A percentile compares a stretch with the other conserved stretches of the same genome.
Evolutionary conservation across 1,140 invertebrate genomes (phyloP).

Genomic region (Papilio aristodemus): DNA sequence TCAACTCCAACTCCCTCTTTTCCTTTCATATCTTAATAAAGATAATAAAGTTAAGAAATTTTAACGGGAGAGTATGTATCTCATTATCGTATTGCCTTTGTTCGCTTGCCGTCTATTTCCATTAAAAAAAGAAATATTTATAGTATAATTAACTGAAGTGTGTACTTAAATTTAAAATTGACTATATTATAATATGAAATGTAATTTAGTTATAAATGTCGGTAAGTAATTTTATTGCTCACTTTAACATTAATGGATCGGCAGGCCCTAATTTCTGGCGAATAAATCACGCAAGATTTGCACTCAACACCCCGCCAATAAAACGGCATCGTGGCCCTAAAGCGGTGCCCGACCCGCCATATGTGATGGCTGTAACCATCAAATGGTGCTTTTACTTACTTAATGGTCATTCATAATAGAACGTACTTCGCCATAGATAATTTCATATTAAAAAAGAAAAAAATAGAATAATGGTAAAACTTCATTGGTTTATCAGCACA

Average conservation of each 20-base stretch:
- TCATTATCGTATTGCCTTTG: too few species aligned
- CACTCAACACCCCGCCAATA: slow-evolving; percentile 35
- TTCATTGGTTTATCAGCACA: too few species aligned
- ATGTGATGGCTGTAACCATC: slow-evolving; percentile 37
- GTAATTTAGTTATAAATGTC: slow-evolving; percentile 16
- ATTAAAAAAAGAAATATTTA: too few species aligned
- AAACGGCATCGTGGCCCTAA: slow-evolving; percentile 32
- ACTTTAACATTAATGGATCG: slow-evolving; percentile 26
- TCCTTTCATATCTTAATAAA: too few species aligned
- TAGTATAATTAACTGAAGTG: background rate
- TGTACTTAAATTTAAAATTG: background rate
- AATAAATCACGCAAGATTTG: slow-evolving; percentile 36
- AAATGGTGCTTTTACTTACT: slow-evolving; percentile 34
- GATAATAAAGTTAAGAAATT: too few species aligned
- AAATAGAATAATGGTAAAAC: too few species aligned
- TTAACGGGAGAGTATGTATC: too few species aligned
- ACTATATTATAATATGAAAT: background rate
- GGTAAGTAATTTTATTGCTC: slow-evolving; percentile 30
- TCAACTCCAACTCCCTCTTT: too few species aligned
- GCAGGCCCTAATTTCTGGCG: slow-evolving; percentile 34
- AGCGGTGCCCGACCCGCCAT: slow-evolving; percentile 36
- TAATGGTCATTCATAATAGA: slow-evolving; percentile 12
- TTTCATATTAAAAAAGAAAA: background rate
- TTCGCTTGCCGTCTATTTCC: too few species aligned
- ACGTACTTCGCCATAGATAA: background rate